Evolutionary conservation across 2,113 vertebrate genomes (phyloP).

Genomic region (Psittacus erithacus): DNA sequence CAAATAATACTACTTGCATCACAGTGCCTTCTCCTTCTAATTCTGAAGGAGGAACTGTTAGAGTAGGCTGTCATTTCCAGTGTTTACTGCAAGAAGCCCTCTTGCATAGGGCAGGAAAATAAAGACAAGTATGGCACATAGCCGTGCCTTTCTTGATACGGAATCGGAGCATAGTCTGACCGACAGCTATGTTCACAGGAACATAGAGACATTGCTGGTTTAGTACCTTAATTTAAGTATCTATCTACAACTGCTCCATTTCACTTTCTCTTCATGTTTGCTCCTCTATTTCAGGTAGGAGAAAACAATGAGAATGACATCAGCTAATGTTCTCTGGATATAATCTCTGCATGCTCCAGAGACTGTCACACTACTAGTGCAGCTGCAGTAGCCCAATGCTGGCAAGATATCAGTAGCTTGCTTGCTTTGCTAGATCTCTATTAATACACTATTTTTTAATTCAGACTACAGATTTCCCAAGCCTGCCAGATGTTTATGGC

Average conservation of each 20-base stretch:
- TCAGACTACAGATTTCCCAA: not conserved
- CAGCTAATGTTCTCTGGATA: not conserved
- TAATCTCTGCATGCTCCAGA: not conserved
- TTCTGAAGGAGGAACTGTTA: not conserved
- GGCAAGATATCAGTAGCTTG: not conserved
- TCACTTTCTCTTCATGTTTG: not conserved
- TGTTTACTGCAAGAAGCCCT: not conserved
- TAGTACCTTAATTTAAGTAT: not conserved
- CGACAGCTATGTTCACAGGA: not conserved
- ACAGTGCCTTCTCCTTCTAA: not conserved
- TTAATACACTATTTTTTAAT: not conserved
- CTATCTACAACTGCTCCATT: not conserved
- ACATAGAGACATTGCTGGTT: not conserved
- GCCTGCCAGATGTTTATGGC: not conserved
- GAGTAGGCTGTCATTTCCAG: not conserved
- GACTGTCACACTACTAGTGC: not conserved
- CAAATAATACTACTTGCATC: not conserved
- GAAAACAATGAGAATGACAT: not conserved
- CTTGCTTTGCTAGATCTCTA: not conserved
- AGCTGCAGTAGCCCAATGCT: not conserved
- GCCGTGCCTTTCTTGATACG: not conserved
- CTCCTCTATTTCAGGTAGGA: not conserved
- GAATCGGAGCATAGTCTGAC: not conserved
- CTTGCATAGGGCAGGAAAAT: not conserved
- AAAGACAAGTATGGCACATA: not conserved